phyloP scores from a whole-genome alignment of 2,113 vertebrate genomes.

The Pelodiscus sinensis region DNA sequence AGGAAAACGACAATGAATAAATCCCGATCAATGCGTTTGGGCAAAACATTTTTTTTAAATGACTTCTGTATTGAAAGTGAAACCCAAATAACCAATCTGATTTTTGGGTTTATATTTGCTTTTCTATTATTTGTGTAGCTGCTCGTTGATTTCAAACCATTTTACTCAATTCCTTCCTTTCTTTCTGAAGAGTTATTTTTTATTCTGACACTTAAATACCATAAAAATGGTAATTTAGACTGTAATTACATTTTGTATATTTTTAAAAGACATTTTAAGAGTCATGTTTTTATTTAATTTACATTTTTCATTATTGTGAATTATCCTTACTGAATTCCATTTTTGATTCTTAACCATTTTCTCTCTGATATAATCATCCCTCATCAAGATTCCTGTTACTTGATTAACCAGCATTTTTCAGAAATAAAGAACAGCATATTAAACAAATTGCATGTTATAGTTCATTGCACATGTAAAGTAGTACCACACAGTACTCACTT shows the following conservation, averaged over 20 bases:
- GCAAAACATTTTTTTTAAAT: neutral
- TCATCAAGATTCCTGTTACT: slow-evolving; percentile 16
- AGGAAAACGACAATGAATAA: neutral
- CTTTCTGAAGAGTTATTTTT: neutral
- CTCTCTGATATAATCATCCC: neutral
- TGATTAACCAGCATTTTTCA: slow-evolving; percentile 14
- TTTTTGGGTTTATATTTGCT: neutral
- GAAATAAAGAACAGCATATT: slow-evolving; percentile 7
- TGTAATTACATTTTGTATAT: neutral
- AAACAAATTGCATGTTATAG: neutral
- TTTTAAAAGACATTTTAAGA: neutral
- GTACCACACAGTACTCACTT: neutral
- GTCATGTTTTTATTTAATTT: neutral
- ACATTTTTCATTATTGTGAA: neutral
- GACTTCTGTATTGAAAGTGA: neutral
- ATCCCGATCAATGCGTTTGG: too few relatives aligned
- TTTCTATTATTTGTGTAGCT: neutral
- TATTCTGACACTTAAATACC: neutral
- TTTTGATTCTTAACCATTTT: neutral
- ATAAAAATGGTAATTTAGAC: neutral
- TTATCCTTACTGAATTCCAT: neutral
- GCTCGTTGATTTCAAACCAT: neutral
- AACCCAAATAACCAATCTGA: neutral
- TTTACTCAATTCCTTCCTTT: neutral
- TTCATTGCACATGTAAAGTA: slow-evolving; percentile 14